Evolutionary conservation across 2,888 invertebrate species (phyloP), one percentile per base, ranked within the genome.

Genomic region (Leptinotarsa tumamoca): DNA sequence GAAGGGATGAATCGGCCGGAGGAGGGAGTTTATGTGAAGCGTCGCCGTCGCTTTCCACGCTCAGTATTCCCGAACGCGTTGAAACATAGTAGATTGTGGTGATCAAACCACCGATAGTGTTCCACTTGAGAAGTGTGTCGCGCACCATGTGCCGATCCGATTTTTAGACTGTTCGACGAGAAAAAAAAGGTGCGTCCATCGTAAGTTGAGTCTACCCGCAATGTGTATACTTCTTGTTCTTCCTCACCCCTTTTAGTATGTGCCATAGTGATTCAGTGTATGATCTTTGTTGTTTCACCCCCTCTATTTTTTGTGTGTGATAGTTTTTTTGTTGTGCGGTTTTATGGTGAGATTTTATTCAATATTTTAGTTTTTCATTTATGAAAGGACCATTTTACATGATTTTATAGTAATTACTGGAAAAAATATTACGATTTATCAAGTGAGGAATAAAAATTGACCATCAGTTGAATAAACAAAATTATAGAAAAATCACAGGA

Each of bases 11-110:
- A 68, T 21, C 51, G 56, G 73, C 50, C 73, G 67, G 68, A 74
- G 77, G 61, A 75, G 78, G 78, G 78, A 78, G 78, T 69, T 73
- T 78, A 78, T 78, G 73, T 73, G 73, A 75, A 71, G 75, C 78
- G 73, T 27, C 78, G 75, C 33, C 71, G 18, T 52, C 67, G 54
- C 67, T 27, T 50, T 49, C 27, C 43, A 63, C 72, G 73, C 68
- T 77, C 77, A 77, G 77, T 77, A 68, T 69, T 74, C 56, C 66
- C 74, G 71, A 74, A 66, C 74, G 77, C 77, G 77, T 71, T 51
- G 74, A 56, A 49, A 72, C 51, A 51, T 23, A 69, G 43, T 71
- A 61, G 54, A 54, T 52, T 61, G 69, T 68, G 69, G 23, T 71
- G 27, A 68, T 21, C 51, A 23, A 43, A 43, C 63, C 27, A 73